Percentiles rank a stretch among this genome's conserved stretches.
These are phyloP conservation scores for Oligia fasciuncula DNA, from an alignment of 2,888 invertebrate species.

Conservation along the genomic window DNA sequence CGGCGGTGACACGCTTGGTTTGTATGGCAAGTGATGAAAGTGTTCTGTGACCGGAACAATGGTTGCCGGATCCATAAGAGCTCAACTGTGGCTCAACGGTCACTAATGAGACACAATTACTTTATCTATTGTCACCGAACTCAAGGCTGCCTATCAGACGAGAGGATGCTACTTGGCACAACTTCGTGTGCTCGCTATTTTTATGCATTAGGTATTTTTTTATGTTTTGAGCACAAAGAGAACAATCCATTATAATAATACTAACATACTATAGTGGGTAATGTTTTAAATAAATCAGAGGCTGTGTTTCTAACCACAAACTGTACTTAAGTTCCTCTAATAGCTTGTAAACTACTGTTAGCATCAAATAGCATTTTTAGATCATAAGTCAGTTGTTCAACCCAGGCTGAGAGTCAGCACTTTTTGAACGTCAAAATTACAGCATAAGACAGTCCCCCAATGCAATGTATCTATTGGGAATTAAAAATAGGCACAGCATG, in stretches of 20 bases:
- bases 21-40: not conserved
- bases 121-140: not conserved
- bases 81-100: not conserved
- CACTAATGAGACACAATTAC: not conserved
- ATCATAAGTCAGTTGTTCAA: not conserved
- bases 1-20: not conserved
- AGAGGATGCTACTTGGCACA: not conserved
- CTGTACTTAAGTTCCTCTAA: not conserved
- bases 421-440: not conserved
- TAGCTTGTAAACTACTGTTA: not conserved
- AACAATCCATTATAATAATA: not conserved
- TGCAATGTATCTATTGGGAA: not conserved
- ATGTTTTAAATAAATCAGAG: not conserved
- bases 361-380: not conserved
- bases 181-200: not conserved
- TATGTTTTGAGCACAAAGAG: not conserved
- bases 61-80: not conserved
- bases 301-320: constrained; percentile 5
- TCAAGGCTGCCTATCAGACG: not conserved
- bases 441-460: too few relatives aligned
- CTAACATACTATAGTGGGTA: not conserved
- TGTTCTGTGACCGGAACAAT: not conserved
- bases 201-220: not conserved
- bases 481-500: not conserved
- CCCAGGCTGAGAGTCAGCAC: not conserved